A percentile compares a stretch with the other conserved stretches of the same genome.
Conservation (phyloP, 2,888 invertebrate species). For the Amorpha juglandis region DNA sequence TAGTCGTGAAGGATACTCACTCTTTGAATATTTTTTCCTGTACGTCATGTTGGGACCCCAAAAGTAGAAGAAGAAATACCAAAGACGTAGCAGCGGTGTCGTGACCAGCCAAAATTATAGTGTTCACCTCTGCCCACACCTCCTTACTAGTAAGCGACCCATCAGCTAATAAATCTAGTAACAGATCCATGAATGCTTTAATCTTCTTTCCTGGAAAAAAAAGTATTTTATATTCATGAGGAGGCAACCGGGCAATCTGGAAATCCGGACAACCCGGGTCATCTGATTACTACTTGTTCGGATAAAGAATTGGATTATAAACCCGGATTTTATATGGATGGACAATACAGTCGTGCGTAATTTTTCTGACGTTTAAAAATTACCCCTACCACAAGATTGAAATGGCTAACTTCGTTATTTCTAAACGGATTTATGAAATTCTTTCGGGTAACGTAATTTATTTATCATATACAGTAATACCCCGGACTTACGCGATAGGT, state of each 20-base stretch:
- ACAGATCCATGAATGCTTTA: slow-evolving; percentile 30
- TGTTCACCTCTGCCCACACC: slow-evolving; percentile 35
- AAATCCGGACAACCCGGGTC: no score
- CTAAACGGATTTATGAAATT: no score
- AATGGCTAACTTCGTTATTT: no score
- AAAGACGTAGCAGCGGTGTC: slow-evolving; percentile 3
- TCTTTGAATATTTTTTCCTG: slow-evolving; percentile 13
- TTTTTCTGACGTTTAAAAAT: no score
- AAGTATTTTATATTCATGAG: not conserved
- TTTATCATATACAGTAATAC: no score
- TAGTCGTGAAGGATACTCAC: slow-evolving; percentile 5
- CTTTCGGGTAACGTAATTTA: no score
- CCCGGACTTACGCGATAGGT: no score
- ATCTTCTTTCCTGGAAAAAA: not conserved
- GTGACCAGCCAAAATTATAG: slow-evolving; percentile 38
- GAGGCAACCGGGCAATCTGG: not conserved
- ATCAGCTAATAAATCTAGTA: slow-evolving; percentile 29
- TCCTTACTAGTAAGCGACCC: slow-evolving; percentile 33
- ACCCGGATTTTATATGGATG: no score
- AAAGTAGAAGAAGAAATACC: not conserved
- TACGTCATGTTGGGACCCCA: slow-evolving; percentile 7
- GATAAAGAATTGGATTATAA: no score
- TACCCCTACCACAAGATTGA: no score
- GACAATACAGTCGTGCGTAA: no score
- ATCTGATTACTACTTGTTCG: no score